phyloP scores from a whole-genome alignment of 2,888 invertebrate species.

The Deilephila elpenor region DNA sequence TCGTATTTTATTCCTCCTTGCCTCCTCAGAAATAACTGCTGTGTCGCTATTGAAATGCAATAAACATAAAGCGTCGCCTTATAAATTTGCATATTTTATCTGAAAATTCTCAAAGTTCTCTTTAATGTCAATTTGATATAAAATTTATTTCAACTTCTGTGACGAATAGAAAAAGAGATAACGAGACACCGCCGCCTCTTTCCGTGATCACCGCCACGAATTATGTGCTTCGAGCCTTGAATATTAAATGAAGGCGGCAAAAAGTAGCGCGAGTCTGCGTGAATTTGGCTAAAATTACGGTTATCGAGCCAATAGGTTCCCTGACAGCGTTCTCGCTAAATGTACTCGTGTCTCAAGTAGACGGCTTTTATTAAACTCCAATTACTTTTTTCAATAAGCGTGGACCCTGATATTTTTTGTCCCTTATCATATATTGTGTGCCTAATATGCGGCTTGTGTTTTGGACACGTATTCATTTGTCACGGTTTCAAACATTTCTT shows the following conservation, averaged over 20 bases:
- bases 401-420: conserved; percentile 5
- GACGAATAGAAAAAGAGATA: conserved; percentile 73
- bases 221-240: conserved; percentile 73
- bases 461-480: background rate
- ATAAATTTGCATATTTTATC: conserved; percentile 53
- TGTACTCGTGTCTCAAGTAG: conserved; percentile 48
- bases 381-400: conserved; percentile 59
- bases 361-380: conserved; percentile 57
- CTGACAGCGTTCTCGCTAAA: conserved; percentile 52
- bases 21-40: conserved; percentile 39
- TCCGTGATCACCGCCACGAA: conserved; percentile 73
- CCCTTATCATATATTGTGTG: background rate
- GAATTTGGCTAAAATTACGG: conserved; percentile 71
- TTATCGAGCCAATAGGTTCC: conserved; percentile 67
- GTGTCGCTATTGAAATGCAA: conserved; percentile 47
- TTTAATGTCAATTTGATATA: conserved; percentile 65
- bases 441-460: too few species aligned
- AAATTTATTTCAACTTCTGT: conserved; percentile 63
- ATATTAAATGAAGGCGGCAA: conserved; percentile 69
- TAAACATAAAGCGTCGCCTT: conserved; percentile 47
- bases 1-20: conserved; percentile 32
- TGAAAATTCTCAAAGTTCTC: conserved; percentile 50
- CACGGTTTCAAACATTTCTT: too few species aligned
- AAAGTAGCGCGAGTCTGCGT: conserved; percentile 60
- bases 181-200: conserved; percentile 65